Percentiles rank a stretch among this genome's conserved stretches.
Conservation (phyloP, 2,797 vertebrate species). For the Brachyalestes nurse region DNA sequence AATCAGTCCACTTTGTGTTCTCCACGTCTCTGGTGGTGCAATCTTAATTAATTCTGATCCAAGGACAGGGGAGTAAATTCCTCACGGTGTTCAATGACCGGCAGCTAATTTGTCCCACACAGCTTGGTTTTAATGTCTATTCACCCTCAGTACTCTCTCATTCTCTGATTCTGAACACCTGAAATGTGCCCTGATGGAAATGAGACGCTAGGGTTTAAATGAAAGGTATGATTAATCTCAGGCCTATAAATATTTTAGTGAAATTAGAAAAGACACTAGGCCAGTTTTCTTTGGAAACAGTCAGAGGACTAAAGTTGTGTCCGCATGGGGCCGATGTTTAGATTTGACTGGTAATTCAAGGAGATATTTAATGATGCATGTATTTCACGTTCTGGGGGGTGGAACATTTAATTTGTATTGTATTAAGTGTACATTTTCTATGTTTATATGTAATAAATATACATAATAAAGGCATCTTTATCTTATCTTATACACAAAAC, state of each 20-base stretch:
- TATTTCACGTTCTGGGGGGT: too few relatives aligned
- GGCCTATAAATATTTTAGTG: neutral
- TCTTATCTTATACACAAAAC: too few relatives aligned
- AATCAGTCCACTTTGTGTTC: constrained; percentile 53
- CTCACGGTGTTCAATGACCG: constrained; percentile 52
- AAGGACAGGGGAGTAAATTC: constrained; percentile 52
- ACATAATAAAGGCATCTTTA: too few relatives aligned
- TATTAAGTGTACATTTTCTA: too few relatives aligned
- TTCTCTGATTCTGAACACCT: constrained; percentile 16
- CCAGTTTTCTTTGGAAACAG: neutral
- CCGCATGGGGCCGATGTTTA: too few relatives aligned
- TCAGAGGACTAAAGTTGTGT: too few relatives aligned
- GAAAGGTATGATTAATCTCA: neutral
- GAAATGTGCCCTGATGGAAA: neutral
- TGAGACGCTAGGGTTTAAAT: constrained; percentile 21
- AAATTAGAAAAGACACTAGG: neutral
- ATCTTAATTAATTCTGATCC: constrained; percentile 57
- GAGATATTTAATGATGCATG: too few relatives aligned
- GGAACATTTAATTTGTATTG: too few relatives aligned
- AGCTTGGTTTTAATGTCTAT: constrained; percentile 52
- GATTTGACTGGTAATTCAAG: too few relatives aligned
- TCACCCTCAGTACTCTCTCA: constrained; percentile 16
- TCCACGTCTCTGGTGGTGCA: constrained; percentile 37
- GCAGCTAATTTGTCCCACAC: constrained; percentile 53
- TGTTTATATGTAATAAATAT: too few relatives aligned